phyloP scores from a whole-genome alignment of 2,888 invertebrate genomes.

The Apeira syringaria region DNA sequence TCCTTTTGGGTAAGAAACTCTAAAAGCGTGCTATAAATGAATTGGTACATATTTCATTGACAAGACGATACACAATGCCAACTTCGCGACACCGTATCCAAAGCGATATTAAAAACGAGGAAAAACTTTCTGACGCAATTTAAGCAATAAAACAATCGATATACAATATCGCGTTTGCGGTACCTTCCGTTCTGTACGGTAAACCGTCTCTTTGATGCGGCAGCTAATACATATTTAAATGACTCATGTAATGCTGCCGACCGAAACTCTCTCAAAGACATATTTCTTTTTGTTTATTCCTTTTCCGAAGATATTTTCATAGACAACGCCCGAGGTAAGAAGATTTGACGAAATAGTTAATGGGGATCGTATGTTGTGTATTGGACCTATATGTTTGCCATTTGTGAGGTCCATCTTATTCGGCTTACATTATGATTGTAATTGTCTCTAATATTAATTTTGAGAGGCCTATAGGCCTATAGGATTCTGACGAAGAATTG shows the following conservation, averaged over 20 bases:
- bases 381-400: slow-evolving; percentile 3
- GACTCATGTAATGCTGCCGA: background rate
- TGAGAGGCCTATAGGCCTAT: too few species aligned
- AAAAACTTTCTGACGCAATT: too few species aligned
- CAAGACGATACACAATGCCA: too few species aligned
- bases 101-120: too few species aligned
- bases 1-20: too few species aligned
- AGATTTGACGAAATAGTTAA: slow-evolving; percentile 24
- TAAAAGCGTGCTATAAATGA: too few species aligned
- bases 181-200: too few species aligned
- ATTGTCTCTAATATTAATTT: background rate
- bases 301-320: slow-evolving; percentile 26
- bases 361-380: slow-evolving; percentile 16
- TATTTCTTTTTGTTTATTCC: slow-evolving; percentile 17
- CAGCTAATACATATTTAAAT: slow-evolving; percentile 12
- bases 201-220: background rate
- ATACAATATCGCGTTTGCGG: too few species aligned
- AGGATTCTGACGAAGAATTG: too few species aligned
- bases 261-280: slow-evolving; percentile 1
- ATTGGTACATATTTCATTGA: too few species aligned
- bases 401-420: background rate
- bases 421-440: background rate
- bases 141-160: too few species aligned
- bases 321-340: slow-evolving; percentile 23
- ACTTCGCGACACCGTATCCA: too few species aligned